Percentiles rank a stretch among this genome's conserved stretches.
phyloP scores from a whole-genome alignment of 2,113 vertebrate genomes.

The Saccopteryx leptura region DNA sequence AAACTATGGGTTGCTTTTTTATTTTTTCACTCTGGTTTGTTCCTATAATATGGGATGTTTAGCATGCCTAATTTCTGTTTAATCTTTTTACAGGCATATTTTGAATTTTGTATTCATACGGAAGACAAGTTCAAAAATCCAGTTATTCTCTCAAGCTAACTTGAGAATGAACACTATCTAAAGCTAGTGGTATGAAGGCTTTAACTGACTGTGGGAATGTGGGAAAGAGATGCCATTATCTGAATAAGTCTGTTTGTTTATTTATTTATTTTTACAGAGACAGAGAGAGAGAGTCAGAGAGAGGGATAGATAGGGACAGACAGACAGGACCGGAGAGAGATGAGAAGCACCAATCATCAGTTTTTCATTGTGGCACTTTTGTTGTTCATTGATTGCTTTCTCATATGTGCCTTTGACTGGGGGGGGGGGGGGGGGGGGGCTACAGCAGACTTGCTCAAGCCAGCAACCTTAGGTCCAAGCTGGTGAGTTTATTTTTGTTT shows the following conservation, averaged over 20 bases:
- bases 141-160: neutral
- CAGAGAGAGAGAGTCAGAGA: too few relatives aligned
- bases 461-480: too few relatives aligned
- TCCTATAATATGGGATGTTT: slow-evolving; percentile 78
- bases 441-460: too few relatives aligned
- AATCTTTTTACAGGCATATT: slow-evolving; percentile 78
- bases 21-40: slow-evolving; percentile 75
- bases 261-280: too few relatives aligned
- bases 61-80: slow-evolving; percentile 83
- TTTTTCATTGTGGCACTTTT: too few relatives aligned
- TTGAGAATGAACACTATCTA: slow-evolving; percentile 33
- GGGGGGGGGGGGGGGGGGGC: too few relatives aligned
- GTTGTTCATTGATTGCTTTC: too few relatives aligned
- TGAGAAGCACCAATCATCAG: too few relatives aligned
- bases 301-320: too few relatives aligned
- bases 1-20: slow-evolving; percentile 81
- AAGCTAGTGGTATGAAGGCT: neutral
- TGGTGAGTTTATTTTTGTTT: too few relatives aligned
- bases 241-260: neutral
- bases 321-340: too few relatives aligned
- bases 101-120: slow-evolving; percentile 60
- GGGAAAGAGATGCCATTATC: neutral
- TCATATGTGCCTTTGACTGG: too few relatives aligned
- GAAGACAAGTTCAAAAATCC: slow-evolving; percentile 52
- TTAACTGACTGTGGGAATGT: neutral